A percentile compares a stretch with the other conserved stretches of the same genome.
phyloP scores from a whole-genome alignment of 2,113 vertebrate genomes.

The Cottus gobio region DNA sequence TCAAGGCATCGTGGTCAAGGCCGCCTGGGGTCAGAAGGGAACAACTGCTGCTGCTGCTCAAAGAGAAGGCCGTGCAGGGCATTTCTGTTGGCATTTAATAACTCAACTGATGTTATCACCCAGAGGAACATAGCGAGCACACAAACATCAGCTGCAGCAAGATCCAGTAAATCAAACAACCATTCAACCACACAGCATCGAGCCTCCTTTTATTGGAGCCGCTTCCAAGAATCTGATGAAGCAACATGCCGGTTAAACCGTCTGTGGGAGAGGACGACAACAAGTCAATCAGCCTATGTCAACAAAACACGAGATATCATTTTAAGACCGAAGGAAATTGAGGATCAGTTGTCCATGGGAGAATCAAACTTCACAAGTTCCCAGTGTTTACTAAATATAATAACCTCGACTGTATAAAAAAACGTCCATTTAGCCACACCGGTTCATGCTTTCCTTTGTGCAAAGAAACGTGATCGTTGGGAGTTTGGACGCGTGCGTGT shows the following conservation, averaged over 20 bases:
- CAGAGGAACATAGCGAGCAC: slow-evolving; percentile 1
- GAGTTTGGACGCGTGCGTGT: neutral
- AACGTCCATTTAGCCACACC: neutral
- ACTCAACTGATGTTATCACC: neutral
- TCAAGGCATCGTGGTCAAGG: neutral
- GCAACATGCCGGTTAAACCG: neutral
- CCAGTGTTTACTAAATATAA: slow-evolving; percentile 16
- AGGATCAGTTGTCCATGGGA: slow-evolving; percentile 21
- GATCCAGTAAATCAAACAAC: slow-evolving; percentile 11
- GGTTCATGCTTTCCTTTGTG: neutral
- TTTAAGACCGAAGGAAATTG: slow-evolving; percentile 41
- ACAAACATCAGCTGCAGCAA: neutral
- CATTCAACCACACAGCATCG: neutral
- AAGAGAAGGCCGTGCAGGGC: neutral
- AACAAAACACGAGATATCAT: slow-evolving; percentile 25
- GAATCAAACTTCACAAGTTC: slow-evolving; percentile 18
- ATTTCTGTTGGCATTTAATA: slow-evolving; percentile 10
- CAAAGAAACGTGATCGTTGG: slow-evolving; percentile 17
- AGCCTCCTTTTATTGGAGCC: neutral
- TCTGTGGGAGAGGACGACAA: neutral
- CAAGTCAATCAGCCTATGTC: slow-evolving; percentile 7
- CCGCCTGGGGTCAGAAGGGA: slow-evolving; percentile 1
- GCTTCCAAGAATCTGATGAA: slow-evolving; percentile 10
- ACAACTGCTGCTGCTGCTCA: slow-evolving; percentile 31
- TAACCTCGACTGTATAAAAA: neutral